A percentile compares a stretch with the other conserved stretches of the same genome.
These are phyloP conservation scores for Mastigias papua DNA, from an alignment of 30 jellyfish, hydroid and myxozoan species.

Conservation along the genomic window DNA sequence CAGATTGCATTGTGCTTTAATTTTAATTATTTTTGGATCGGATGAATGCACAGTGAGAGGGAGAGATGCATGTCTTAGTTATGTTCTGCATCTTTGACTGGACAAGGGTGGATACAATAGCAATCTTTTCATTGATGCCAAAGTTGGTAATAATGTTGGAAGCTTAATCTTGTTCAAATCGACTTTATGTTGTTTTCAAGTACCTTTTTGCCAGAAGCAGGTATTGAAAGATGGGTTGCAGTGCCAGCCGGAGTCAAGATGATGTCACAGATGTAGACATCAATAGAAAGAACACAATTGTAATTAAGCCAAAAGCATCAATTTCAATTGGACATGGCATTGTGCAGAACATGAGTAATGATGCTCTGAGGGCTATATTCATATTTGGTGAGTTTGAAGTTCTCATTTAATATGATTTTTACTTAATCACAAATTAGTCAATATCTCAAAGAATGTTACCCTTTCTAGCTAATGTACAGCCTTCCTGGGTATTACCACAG, in stretches of 20 bases:
- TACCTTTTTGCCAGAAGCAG: background rate
- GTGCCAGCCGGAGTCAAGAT: constrained; percentile 40
- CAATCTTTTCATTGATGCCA: no score
- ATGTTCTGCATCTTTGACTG: no score
- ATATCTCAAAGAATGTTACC: no score
- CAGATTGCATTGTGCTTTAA: no score
- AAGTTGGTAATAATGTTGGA: background rate
- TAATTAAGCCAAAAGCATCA: constrained; percentile 82
- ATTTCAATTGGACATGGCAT: constrained; percentile 83
- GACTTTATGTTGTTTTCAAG: background rate
- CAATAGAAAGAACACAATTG: constrained; percentile 66
- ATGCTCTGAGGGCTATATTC: constrained; percentile 68
- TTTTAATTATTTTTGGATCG: no score
- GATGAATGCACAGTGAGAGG: no score
- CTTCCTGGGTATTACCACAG: no score
- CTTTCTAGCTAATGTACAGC: no score
- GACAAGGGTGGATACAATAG: no score
- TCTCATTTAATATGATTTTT: background rate
- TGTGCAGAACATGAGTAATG: constrained; percentile 38
- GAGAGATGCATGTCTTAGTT: no score
- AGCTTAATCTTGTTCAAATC: background rate
- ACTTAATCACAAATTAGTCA: no score
- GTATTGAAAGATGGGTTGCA: constrained; percentile 54
- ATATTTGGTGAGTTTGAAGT: constrained; percentile 88
- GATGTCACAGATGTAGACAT: background rate